Evolutionary conservation across 2,888 invertebrate species (phyloP), one percentile per base, ranked within the genome.

Genomic region (Volucella zonaria): DNA sequence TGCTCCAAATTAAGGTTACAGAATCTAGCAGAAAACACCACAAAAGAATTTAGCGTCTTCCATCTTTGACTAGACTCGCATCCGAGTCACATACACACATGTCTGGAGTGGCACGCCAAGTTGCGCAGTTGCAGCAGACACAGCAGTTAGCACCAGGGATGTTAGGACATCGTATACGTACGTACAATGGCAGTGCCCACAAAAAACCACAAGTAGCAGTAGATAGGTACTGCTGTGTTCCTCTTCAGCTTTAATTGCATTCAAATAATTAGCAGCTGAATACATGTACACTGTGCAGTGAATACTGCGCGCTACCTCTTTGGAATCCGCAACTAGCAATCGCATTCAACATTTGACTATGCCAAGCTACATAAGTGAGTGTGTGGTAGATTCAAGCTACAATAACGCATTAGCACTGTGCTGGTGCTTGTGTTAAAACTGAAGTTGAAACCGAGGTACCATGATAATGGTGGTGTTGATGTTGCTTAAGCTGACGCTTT

Each of bases 231-330:
- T 49, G 61, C 58, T 85, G 80, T 31, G 31, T 79, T 71, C 71
- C 56, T 67, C 76, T 73, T 73, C 47, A 31, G 68, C 76, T 81
- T 76, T 85, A 85, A 85, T 85, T 85, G 85, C 76, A 81, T 85
- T 85, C 76, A 85, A 85, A 85, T 85, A 85, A 85, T 85, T 85
- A 85, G 76, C 80, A 77, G 70, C 77, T 73, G 70, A 51, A 71
- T 58, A 31, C 62, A 56, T 67, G 47, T 67, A 38, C 67, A 77
- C 51, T 31, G 38, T 14, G 43, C 66, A 66, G 23, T 52, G 23
- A 71, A 31, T 52, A 42, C 64, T 38, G 12, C 11, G 45, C 54
- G 10, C 47, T 3, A 49, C 61, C 68, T 80, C 73, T 68, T 38
- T 47, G 67, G 54, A 68, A 73, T 67, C 71, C 47, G 64, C 70